phyloP scores from a whole-genome alignment of 2,797 vertebrate genomes.

The Chelon auratus region DNA sequence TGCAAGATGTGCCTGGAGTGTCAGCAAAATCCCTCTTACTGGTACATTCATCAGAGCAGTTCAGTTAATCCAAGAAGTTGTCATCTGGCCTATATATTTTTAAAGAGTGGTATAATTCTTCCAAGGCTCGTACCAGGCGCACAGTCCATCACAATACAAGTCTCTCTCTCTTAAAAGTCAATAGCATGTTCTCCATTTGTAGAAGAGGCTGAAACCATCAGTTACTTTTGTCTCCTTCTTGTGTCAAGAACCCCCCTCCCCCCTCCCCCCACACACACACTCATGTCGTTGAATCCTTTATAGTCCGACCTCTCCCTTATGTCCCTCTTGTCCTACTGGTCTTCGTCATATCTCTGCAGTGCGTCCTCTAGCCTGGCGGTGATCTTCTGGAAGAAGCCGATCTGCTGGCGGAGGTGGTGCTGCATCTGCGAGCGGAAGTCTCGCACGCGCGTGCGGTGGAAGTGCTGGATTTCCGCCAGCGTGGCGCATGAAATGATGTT shows the following conservation, averaged over 20 bases:
- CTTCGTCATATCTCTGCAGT: constrained; percentile 91
- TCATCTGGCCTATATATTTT: constrained; percentile 40
- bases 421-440: constrained; percentile 98
- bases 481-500: constrained; percentile 98
- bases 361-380: constrained; percentile 95
- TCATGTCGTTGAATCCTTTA: background rate
- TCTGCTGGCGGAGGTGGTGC: constrained; percentile 95
- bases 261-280: too few species aligned
- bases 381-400: constrained; percentile 97
- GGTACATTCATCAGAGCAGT: constrained; percentile 69
- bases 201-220: constrained; percentile 11
- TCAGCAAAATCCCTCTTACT: constrained; percentile 57
- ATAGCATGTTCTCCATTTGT: constrained; percentile 14
- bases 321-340: constrained; percentile 63
- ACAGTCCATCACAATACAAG: constrained; percentile 16
- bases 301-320: background rate
- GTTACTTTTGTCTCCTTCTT: background rate
- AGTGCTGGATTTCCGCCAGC: constrained; percentile 97
- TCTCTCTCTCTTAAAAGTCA: constrained; percentile 19
- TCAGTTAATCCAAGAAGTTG: constrained; percentile 45
- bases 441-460: constrained; percentile 94
- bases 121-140: constrained; percentile 3
- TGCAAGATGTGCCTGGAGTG: constrained; percentile 45
- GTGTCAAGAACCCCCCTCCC: background rate
- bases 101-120: constrained; percentile 31